Evolutionary conservation across 2,113 vertebrate genomes (phyloP), one percentile per base, ranked within the genome.

Genomic region (Catharus fuscescens): DNA sequence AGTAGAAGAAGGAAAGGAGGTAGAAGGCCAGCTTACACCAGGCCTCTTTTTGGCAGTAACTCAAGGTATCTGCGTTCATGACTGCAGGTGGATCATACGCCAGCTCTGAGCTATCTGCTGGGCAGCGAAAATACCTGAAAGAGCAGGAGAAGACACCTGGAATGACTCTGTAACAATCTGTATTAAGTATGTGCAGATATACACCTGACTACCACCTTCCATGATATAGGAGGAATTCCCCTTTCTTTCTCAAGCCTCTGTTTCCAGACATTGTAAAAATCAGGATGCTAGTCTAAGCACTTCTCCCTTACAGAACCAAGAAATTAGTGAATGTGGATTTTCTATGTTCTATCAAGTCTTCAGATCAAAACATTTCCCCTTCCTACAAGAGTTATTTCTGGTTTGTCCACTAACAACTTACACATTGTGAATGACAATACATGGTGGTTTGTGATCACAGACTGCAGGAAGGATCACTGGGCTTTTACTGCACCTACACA

Each of bases 11-110:
- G 73, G 99, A 99, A 40, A 99, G 98, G 78, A 99, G 98, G 40
- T 99, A 99, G 98, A 99, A 99, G 86, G 98, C 99, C 97, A 99
- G 98, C 97, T 99, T 99, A 96, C 99, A 99, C 99, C 99, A 99
- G 81, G 99, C 99, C 96, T 99, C 99, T 97, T 99, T 99, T 96
- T 99, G 98, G 95, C 99, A 99, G 98, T 99, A 99, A 95, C 98
- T 99, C 93, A 99, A 97, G 25, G 99, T 99, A 86, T 99, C 99
- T 5, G 99, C 99, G 0, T 99, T 99, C 99, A 99, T 99, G 96
- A 99, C 99, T 11, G 98, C 99, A 0, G 99, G 99, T 0, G 99
- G 99, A 94, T 99, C 99, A 18, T 99, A 99, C 14, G 99, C 98
- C 59, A 99, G 98, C 92, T 99, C 99, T 52, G 99, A 98, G 48